Percentiles rank a stretch among this genome's conserved stretches.
These are phyloP conservation scores for Lysandra coridon DNA, from an alignment of 2,888 invertebrate species.

Conservation along the genomic window DNA sequence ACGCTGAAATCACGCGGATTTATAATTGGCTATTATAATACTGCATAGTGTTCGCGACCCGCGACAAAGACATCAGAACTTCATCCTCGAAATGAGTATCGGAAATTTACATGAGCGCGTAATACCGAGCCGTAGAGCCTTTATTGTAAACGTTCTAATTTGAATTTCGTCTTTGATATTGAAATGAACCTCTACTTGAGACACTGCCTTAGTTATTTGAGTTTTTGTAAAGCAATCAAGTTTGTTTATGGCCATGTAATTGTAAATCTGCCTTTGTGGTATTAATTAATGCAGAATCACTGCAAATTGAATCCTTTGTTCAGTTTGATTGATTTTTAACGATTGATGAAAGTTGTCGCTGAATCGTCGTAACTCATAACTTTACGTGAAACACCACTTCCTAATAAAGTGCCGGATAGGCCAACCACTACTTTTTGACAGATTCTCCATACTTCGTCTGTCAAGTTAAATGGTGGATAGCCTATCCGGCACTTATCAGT, in stretches of 20 bases:
- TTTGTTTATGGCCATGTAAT: conserved; percentile 79
- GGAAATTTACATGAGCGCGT: conserved; percentile 79
- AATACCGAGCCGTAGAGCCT: conserved; percentile 76
- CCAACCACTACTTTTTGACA: too few relatives aligned
- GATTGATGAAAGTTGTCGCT: not conserved
- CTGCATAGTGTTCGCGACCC: conserved; percentile 51
- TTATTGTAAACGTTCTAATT: conserved; percentile 80
- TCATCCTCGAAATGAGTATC: conserved; percentile 78
- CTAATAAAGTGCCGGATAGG: too few relatives aligned
- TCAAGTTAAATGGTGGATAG: too few relatives aligned
- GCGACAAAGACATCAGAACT: conserved; percentile 70
- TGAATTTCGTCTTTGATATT: conserved; percentile 81
- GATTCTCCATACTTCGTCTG: too few relatives aligned
- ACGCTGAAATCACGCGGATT: conserved; percentile 33
- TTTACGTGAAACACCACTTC: not conserved
- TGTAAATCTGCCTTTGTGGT: conserved; percentile 77
- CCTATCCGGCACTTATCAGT: too few relatives aligned
- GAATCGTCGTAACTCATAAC: not conserved
- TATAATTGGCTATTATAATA: conserved; percentile 44
- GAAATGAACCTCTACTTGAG: conserved; percentile 79
- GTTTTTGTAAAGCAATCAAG: conserved; percentile 81
- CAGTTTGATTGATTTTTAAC: conserved; percentile 48
- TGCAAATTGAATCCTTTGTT: conserved; percentile 54
- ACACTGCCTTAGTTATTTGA: conserved; percentile 80
- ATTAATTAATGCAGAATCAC: conserved; percentile 76